Percentiles rank a stretch among this genome's conserved stretches.
phyloP scores from a whole-genome alignment of 2,797 vertebrate species.

The Pempheris klunzingeri region DNA sequence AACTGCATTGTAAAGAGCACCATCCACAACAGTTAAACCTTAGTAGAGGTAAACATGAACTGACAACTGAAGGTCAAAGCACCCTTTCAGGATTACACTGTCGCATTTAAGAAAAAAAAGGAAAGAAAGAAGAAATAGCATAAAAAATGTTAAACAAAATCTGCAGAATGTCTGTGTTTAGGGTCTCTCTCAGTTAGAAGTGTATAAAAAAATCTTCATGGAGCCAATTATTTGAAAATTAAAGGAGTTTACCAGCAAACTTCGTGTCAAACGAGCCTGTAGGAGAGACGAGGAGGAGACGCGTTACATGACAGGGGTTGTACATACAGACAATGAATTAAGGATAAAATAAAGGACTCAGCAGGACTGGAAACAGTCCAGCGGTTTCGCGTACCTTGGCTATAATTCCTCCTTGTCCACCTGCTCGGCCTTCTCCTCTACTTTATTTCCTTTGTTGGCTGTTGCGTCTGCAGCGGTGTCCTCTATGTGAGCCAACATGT shows the following conservation, averaged over 20 bases:
- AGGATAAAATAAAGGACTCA: neutral
- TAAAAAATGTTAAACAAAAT: constrained; percentile 52
- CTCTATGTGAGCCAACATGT: constrained; percentile 95
- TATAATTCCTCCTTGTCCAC: constrained; percentile 86
- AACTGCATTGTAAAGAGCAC: constrained; percentile 71
- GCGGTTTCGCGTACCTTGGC: constrained; percentile 76
- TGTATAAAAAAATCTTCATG: constrained; percentile 54
- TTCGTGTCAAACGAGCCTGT: constrained; percentile 56
- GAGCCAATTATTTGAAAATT: constrained; percentile 47
- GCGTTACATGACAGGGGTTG: neutral
- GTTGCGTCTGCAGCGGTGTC: constrained; percentile 86
- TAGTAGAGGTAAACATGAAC: constrained; percentile 72
- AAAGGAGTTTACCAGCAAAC: constrained; percentile 58
- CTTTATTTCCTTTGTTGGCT: constrained; percentile 80
- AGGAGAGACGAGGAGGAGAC: constrained; percentile 41
- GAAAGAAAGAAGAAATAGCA: constrained; percentile 48
- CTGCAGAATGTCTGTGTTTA: constrained; percentile 54
- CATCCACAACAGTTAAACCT: constrained; percentile 60
- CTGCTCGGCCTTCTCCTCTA: constrained; percentile 62
- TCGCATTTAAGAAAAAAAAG: constrained; percentile 48
- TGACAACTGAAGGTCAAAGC: constrained; percentile 63
- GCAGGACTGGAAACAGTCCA: neutral
- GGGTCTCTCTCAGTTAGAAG: constrained; percentile 47
- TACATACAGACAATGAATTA: neutral
- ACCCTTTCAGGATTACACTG: constrained; percentile 60